Base-by-base conservation (phyloP, 2,888 invertebrate species). In the Byasa hedistus region DNA sequence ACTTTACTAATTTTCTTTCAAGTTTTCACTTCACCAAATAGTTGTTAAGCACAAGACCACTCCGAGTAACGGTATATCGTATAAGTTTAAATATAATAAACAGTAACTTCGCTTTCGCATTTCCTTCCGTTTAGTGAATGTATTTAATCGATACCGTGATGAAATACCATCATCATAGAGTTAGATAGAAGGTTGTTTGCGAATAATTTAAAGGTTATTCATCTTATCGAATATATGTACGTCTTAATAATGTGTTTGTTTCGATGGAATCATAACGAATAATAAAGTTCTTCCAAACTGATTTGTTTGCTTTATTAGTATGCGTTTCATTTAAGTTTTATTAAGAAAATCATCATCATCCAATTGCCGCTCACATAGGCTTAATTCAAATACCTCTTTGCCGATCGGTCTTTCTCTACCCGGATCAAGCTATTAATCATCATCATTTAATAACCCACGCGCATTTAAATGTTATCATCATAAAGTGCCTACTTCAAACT, bases 241-340 rank as follows among this genome's bases (percentile, higher is more conserved):
- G 51, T 51, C 51, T 51, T 56, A 52, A 56, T 59, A 63, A 66
- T 54, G 23, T 63, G 63, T 63, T 80, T 77, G 79, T 87, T 87
- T 81, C 73, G 75, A 85, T 81, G 80, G 73, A 80, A 79, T 84
- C 79, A 75, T 84, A 78, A 83, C 81, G 77, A 86, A 66, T 72
- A 77, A 83, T 89, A 89, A 89, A 89, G 85, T 84, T 87, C 87
- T 89, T 88, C 85, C 87, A 86, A 83, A 75, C 76, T 73, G 70
- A 74, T 57, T 65, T 72, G 69, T 70, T 56, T 64, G 58, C 68
- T 68, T 71, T n/a, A 64, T 66, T 66, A 19, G n/a, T n/a, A n/a
- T n/a, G n/a, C n/a, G n/a, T n/a, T n/a, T n/a, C n/a, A n/a, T n/a
- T n/a, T n/a, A n/a, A n/a, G n/a, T 39, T 39, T 39, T 15, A 39